phyloP scores from a whole-genome alignment of 2,113 vertebrate species.

The Hassar affinis region DNA sequence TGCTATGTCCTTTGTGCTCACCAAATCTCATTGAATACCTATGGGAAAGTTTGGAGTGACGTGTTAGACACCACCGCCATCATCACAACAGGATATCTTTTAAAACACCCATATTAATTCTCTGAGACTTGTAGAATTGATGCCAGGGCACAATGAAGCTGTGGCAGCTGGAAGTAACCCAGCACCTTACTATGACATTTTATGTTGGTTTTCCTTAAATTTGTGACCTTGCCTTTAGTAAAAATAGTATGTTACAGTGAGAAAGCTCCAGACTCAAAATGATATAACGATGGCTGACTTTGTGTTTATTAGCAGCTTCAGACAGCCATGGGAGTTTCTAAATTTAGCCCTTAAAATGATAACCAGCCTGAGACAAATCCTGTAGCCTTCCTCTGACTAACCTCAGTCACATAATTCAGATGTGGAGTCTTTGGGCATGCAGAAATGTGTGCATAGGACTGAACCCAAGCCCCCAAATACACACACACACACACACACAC shows the following conservation, averaged over 20 bases:
- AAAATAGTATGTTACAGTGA: not conserved
- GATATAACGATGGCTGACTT: not conserved
- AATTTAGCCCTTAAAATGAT: constrained; percentile 24
- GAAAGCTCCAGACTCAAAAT: no score
- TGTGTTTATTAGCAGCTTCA: constrained; percentile 2
- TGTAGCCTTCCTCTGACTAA: not conserved
- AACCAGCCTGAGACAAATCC: not conserved
- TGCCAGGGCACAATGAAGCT: not conserved
- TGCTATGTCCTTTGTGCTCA: not conserved
- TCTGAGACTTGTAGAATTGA: not conserved
- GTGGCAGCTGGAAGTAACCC: not conserved
- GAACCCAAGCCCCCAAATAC: constrained; percentile 11
- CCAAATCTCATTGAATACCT: not conserved
- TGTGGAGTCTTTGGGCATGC: constrained; percentile 4
- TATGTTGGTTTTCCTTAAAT: not conserved
- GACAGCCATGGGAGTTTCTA: constrained; percentile 1
- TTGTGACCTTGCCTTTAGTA: not conserved
- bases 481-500: not conserved
- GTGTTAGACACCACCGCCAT: not conserved
- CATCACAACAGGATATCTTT: not conserved
- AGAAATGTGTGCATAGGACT: constrained; percentile 17
- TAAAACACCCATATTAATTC: no score
- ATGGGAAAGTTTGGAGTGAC: not conserved
- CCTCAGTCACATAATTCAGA: not conserved
- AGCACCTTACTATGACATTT: not conserved